These are phyloP conservation scores for Halichoeres trimaculatus DNA, from an alignment of 2,113 vertebrate genomes.

Conservation along the genomic window DNA sequence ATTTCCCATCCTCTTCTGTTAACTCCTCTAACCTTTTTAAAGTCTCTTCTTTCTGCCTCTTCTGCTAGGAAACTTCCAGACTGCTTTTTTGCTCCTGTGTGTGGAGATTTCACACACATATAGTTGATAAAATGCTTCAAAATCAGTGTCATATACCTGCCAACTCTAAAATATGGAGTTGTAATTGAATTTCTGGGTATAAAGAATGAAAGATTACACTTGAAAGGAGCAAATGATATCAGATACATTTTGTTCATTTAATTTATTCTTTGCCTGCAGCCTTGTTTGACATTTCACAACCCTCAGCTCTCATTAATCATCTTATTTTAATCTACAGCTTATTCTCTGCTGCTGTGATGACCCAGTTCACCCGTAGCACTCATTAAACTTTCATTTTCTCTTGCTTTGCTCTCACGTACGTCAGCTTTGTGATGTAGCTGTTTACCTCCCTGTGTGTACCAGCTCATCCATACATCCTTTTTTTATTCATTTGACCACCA, in stretches of 20 bases:
- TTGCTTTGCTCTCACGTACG: conserved; percentile 5
- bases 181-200: not conserved
- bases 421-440: conserved; percentile 7
- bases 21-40: not conserved
- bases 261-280: not conserved
- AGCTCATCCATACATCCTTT: conserved; percentile 3
- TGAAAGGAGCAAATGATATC: not conserved
- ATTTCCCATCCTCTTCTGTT: not conserved
- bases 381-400: conserved; percentile 56
- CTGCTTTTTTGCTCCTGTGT: not conserved
- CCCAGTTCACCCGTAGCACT: conserved; percentile 46
- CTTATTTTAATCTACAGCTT: conserved; percentile 44
- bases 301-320: conserved; percentile 47
- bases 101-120: not conserved
- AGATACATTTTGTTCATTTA: not conserved
- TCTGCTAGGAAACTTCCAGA: not conserved
- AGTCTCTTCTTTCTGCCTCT: not conserved
- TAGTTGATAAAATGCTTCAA: not conserved
- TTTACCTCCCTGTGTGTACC: conserved; percentile 3
- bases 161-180: not conserved
- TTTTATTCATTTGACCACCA: conserved; percentile 3
- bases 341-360: conserved; percentile 35
- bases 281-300: conserved; percentile 51
- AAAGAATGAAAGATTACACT: not conserved
- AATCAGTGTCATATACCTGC: not conserved